Conservation (phyloP, 2,888 invertebrate genomes). For the Caenorhabditis panamensis region DNA sequence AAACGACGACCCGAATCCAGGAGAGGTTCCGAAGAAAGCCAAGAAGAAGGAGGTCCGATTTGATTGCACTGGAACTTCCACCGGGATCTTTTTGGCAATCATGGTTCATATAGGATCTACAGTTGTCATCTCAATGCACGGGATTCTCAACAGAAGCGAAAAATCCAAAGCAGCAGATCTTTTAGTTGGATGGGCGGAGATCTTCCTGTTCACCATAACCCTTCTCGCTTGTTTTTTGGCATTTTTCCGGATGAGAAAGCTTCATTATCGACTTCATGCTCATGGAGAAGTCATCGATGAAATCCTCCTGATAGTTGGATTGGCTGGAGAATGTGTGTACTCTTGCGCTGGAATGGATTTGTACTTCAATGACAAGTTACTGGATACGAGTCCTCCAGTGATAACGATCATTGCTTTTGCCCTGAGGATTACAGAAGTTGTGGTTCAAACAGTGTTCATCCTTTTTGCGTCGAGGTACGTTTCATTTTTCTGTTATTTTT, state of each 20-base stretch:
- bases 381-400: not conserved
- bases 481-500: no score
- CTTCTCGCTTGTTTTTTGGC: conserved; percentile 72
- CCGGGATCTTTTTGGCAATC: conserved; percentile 75
- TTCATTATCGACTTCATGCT: conserved; percentile 48
- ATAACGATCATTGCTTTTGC: conserved; percentile 27
- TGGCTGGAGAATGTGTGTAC: conserved; percentile 47
- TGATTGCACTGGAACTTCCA: conserved; percentile 75
- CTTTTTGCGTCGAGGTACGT: conserved; percentile 60
- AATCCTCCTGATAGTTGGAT: conserved; percentile 46
- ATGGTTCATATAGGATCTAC: conserved; percentile 74
- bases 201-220: conserved; percentile 70
- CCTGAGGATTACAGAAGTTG: conserved; percentile 24
- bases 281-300: conserved; percentile 59
- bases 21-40: conserved; percentile 41
- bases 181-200: conserved; percentile 74
- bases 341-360: conserved; percentile 57
- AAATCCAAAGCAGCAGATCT: conserved; percentile 64
- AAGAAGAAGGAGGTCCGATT: conserved; percentile 71
- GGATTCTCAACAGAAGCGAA: conserved; percentile 66
- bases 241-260: conserved; percentile 66
- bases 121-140: conserved; percentile 79
- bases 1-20: conserved; percentile 67
- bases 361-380: conserved; percentile 35
- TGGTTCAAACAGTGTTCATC: conserved; percentile 36